phyloP scores from a whole-genome alignment of 2,113 vertebrate species.

The Prietella phreatophila region DNA sequence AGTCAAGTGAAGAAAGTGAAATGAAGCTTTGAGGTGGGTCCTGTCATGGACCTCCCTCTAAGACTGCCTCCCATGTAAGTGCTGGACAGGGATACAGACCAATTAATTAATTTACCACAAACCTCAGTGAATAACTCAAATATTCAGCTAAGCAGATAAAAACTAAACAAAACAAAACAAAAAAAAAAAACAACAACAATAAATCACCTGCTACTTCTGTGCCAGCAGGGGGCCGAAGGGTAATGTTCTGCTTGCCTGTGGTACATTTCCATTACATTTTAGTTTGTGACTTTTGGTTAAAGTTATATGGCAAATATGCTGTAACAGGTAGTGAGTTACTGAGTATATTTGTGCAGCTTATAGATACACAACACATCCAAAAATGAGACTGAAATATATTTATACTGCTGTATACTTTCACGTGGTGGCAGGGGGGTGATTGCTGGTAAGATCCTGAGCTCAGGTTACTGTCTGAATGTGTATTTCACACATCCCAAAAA shows the following conservation, averaged over 20 bases:
- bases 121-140: neutral
- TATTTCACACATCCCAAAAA: neutral
- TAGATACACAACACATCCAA: neutral
- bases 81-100: constrained; percentile 11
- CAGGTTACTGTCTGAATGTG: neutral
- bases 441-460: too few relatives aligned
- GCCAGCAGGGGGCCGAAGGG: neutral
- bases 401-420: neutral
- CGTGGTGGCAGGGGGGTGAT: too few relatives aligned
- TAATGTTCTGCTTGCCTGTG: neutral
- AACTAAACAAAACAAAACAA: too few relatives aligned
- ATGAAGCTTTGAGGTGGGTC: neutral
- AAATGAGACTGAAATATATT: neutral
- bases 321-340: neutral
- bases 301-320: neutral
- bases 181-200: neutral
- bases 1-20: constrained; percentile 42
- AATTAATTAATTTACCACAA: constrained; percentile 17
- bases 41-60: constrained; percentile 26
- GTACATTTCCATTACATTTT: neutral
- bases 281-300: neutral
- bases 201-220: neutral
- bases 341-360: neutral
- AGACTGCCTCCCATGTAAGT: neutral
- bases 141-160: neutral